Conservation (phyloP, 2,797 vertebrate genomes). For the Ptychobarbus kaznakovi region DNA sequence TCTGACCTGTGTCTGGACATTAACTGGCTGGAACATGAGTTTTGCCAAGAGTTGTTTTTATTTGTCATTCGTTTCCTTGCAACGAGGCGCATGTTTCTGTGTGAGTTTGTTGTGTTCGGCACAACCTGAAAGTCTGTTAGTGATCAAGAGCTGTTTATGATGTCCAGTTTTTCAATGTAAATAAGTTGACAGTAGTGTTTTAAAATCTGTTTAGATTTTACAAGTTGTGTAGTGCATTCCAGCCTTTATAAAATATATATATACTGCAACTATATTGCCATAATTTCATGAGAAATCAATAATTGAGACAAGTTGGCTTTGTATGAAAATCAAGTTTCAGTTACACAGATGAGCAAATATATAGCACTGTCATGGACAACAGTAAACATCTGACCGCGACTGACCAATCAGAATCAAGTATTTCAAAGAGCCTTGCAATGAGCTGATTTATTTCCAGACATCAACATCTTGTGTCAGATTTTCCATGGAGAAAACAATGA, state of each 20-base stretch:
- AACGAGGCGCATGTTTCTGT: background rate
- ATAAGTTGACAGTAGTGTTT: background rate
- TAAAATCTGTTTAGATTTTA: background rate
- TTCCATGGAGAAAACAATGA: slow-evolving; percentile 34
- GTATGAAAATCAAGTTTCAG: background rate
- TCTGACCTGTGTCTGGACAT: background rate
- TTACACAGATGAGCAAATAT: background rate
- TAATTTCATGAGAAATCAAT: background rate
- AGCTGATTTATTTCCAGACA: background rate
- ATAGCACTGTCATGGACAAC: background rate
- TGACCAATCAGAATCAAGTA: background rate
- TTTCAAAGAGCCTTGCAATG: background rate
- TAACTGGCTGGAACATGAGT: background rate
- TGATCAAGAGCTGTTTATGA: background rate
- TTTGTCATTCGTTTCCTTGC: background rate
- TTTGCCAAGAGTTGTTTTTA: background rate
- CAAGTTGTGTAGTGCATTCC: background rate
- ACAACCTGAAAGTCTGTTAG: background rate
- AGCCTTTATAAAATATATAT: background rate
- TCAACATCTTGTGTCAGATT: slow-evolving; percentile 13
- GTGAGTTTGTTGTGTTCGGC: background rate
- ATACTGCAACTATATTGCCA: background rate
- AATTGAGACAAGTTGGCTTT: background rate
- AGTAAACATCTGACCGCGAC: background rate
- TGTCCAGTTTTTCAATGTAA: background rate